Percentiles rank a stretch among this genome's conserved stretches.
These are phyloP conservation scores for Phoenicopterus ruber DNA, from an alignment of 2,113 vertebrate species.

Conservation along the genomic window DNA sequence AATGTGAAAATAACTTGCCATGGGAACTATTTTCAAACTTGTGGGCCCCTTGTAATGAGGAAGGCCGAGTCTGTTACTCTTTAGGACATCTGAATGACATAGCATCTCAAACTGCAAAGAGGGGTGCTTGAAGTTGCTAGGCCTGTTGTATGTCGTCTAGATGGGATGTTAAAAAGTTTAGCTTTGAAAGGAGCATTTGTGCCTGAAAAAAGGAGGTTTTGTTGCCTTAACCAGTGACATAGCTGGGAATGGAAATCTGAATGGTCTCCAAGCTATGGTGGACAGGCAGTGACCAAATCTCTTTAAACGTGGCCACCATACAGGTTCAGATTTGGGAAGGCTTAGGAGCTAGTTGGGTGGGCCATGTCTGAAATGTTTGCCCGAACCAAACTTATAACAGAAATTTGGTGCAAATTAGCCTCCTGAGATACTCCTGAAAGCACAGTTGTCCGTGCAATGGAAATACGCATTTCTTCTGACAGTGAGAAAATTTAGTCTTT, in stretches of 20 bases:
- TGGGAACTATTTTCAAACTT: neutral
- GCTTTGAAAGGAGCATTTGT: neutral
- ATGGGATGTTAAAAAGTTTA: neutral
- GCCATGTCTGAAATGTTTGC: neutral
- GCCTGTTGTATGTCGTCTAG: neutral
- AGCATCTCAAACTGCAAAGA: neutral
- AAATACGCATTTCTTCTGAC: neutral
- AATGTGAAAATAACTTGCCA: neutral
- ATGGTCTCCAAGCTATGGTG: neutral
- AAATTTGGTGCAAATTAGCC: neutral
- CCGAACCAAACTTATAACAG: neutral
- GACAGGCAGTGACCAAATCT: neutral
- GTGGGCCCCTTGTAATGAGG: neutral
- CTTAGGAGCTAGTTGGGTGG: neutral
- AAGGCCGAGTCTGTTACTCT: neutral
- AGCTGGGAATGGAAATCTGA: neutral
- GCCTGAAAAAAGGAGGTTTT: neutral
- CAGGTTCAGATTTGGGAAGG: neutral
- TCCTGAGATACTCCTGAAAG: neutral
- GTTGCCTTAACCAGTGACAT: neutral
- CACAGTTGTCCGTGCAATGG: neutral
- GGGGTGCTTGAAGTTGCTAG: neutral
- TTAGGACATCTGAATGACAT: neutral
- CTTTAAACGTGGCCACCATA: neutral
- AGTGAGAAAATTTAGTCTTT: neutral